Evolutionary conservation across 2,113 vertebrate species (phyloP).

Genomic region (Propithecus coquereli): DNA sequence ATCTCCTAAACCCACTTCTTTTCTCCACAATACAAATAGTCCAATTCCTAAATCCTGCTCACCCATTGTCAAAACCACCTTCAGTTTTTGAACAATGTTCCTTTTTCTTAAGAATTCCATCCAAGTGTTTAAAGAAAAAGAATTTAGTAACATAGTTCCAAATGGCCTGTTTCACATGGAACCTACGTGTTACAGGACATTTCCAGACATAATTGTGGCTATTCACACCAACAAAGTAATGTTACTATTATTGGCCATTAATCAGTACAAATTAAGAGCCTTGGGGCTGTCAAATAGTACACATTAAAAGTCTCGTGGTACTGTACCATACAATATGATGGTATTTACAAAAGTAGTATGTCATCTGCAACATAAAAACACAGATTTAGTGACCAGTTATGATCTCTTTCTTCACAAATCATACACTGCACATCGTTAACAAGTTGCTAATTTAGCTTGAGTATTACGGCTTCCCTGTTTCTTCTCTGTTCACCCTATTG

Average conservation of each 20-base stretch:
- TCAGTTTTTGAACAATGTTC: neutral
- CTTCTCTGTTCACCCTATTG: neutral
- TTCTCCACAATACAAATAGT: neutral
- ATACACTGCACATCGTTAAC: neutral
- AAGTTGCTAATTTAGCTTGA: neutral
- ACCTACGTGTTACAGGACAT: neutral
- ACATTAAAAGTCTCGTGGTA: neutral
- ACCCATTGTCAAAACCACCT: neutral
- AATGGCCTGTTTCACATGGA: neutral
- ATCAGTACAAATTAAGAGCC: neutral
- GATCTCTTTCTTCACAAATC: neutral
- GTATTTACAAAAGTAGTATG: neutral
- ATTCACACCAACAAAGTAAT: neutral
- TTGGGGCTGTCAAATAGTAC: neutral
- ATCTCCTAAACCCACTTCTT: neutral
- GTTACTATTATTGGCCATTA: neutral
- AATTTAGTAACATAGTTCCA: neutral
- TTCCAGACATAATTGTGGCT: neutral
- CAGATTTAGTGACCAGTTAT: neutral
- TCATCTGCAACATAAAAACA: neutral
- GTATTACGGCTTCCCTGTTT: slow-evolving; percentile 3
- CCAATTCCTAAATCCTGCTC: slow-evolving; percentile 1
- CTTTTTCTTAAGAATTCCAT: neutral
- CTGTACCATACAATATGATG: neutral
- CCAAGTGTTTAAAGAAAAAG: neutral